Percentiles rank a stretch among this genome's conserved stretches.
Evolutionary conservation across 1,140 invertebrate genomes (phyloP).

Genomic region (Drosophila punjabiensis): DNA sequence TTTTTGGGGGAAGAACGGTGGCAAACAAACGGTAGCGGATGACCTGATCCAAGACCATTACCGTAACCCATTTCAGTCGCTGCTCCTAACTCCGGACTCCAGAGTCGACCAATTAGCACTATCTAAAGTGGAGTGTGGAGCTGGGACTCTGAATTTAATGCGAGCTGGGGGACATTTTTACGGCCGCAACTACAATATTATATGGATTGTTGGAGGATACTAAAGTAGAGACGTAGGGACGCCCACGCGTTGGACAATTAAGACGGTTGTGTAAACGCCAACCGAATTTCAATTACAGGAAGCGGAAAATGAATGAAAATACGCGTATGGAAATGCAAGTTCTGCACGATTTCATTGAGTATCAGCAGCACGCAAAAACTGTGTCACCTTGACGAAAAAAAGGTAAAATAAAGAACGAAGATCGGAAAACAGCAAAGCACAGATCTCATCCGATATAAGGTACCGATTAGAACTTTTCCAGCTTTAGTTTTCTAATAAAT

Average conservation of each 20-base stretch:
- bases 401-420: conserved; percentile 26
- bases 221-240: background rate
- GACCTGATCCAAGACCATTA: conserved; percentile 45
- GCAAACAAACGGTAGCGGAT: conserved; percentile 45
- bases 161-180: conserved; percentile 28
- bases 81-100: conserved; percentile 9
- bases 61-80: conserved; percentile 21
- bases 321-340: conserved; percentile 60
- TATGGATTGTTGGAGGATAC: background rate
- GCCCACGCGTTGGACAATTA: conserved; percentile 44
- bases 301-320: conserved; percentile 74
- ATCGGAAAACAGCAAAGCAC: conserved; percentile 22
- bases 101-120: conserved; percentile 41
- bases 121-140: conserved; percentile 20
- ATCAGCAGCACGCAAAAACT: conserved; percentile 49
- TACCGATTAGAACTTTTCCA: background rate
- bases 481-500: background rate
- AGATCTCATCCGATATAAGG: background rate
- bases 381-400: conserved; percentile 64
- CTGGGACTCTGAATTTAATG: conserved; percentile 12
- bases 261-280: conserved; percentile 25
- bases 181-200: background rate
- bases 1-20: conserved; percentile 52
- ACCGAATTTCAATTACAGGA: conserved; percentile 73
- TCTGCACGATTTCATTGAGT: conserved; percentile 60